These are phyloP conservation scores for Hyphantria cunea DNA, from an alignment of 1,140 invertebrate genomes.

Conservation along the genomic window DNA sequence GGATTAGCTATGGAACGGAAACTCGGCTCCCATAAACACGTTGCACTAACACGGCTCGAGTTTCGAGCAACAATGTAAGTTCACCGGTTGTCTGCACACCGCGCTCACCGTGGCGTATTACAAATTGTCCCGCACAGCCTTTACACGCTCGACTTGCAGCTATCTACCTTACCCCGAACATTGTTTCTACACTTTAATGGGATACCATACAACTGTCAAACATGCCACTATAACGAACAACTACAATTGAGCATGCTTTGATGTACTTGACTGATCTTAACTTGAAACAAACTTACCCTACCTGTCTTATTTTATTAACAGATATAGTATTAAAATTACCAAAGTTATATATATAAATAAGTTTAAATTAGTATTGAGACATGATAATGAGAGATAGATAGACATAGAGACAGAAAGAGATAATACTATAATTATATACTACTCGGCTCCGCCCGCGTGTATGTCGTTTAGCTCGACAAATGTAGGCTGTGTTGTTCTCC, in stretches of 20 bases:
- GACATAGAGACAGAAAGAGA: too few relatives aligned
- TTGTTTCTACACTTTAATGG: conserved; percentile 29
- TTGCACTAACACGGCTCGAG: conserved; percentile 13
- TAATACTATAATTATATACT: too few relatives aligned
- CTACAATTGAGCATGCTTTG: conserved; percentile 25
- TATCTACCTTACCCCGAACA: conserved; percentile 25
- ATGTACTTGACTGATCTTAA: conserved; percentile 6
- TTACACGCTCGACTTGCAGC: conserved; percentile 10
- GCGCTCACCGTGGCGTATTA: conserved; percentile 19
- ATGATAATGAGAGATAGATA: too few relatives aligned
- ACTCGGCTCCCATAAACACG: conserved; percentile 12
- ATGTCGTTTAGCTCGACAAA: too few relatives aligned
- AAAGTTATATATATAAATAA: too few relatives aligned
- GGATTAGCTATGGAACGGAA: too few relatives aligned
- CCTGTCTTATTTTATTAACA: too few relatives aligned
- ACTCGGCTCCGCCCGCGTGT: too few relatives aligned
- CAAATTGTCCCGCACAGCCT: conserved; percentile 23
- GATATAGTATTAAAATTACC: too few relatives aligned
- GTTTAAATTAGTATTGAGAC: too few relatives aligned
- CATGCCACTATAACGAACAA: conserved; percentile 24
- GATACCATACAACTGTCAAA: conserved; percentile 28
- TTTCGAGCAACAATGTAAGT: conserved; percentile 21
- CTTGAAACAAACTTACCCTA: too few relatives aligned
- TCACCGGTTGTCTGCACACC: not conserved
- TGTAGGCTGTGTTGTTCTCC: too few relatives aligned